Evolutionary conservation across 1,140 invertebrate species (phyloP).

Genomic region (Meloidogyne exigua): DNA sequence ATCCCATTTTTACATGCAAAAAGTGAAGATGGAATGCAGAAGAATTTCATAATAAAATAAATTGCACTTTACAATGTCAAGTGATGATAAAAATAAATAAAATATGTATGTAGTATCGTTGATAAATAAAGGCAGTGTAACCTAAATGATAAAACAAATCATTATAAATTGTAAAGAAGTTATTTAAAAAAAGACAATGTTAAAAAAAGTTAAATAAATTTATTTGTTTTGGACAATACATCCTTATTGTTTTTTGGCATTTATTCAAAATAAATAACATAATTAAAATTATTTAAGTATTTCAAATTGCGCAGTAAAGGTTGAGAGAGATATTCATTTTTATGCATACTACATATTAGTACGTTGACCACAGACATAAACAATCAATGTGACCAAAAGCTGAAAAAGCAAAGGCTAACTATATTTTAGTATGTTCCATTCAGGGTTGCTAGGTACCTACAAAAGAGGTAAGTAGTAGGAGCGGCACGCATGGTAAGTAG

Average conservation of each 20-base stretch:
- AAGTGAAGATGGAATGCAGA: constrained; percentile 39
- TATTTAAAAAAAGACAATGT: background rate
- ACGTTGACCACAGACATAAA: background rate
- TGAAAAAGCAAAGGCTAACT: background rate
- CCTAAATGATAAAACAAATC: background rate
- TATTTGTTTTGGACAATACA: background rate
- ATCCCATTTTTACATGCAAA: constrained; percentile 42
- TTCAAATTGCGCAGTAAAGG: background rate
- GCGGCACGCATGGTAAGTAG: background rate
- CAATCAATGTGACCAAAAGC: background rate
- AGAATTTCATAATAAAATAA: constrained; percentile 45
- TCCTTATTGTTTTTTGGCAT: too few relatives aligned
- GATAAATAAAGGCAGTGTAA: background rate
- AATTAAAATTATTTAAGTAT: background rate
- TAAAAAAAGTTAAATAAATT: too few relatives aligned
- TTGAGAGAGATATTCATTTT: background rate
- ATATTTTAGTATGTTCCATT: background rate
- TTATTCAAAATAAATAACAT: background rate
- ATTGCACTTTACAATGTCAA: constrained; percentile 1
- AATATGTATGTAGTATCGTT: background rate
- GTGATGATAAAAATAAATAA: background rate
- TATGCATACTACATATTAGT: background rate
- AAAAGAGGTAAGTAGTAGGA: background rate
- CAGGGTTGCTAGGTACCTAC: background rate
- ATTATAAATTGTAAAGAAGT: background rate